These are phyloP conservation scores for Carpatolechia fugitivella DNA, from an alignment of 2,888 invertebrate genomes.

Conservation along the genomic window DNA sequence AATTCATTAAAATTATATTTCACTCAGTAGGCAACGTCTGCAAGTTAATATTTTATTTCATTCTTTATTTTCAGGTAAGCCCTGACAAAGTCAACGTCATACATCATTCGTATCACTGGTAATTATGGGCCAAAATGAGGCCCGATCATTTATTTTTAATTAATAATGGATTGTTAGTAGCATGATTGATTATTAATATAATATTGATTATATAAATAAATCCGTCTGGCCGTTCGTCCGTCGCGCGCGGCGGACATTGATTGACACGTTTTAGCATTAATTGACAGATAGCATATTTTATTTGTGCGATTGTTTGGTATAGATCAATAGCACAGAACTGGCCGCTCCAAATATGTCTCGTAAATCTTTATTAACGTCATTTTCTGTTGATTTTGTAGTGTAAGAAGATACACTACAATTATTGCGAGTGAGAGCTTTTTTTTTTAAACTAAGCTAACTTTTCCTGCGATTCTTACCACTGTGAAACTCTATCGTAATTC, in stretches of 20 bases:
- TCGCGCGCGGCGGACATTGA: conserved; percentile 37
- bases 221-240: conserved; percentile 39
- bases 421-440: too few species aligned
- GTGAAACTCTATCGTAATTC: too few species aligned
- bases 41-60: neutral
- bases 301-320: conserved; percentile 34
- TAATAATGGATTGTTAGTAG: conserved; percentile 40
- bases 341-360: neutral
- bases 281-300: conserved; percentile 62
- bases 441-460: too few species aligned
- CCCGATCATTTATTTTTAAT: conserved; percentile 31
- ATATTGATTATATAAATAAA: conserved; percentile 25
- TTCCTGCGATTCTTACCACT: too few species aligned
- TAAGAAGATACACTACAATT: too few species aligned
- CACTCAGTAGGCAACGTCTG: too few species aligned
- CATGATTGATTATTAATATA: conserved; percentile 48
- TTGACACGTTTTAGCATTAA: conserved; percentile 68
- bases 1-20: too few species aligned
- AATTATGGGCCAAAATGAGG: conserved; percentile 23
- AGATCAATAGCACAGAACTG: neutral
- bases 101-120: conserved; percentile 9
- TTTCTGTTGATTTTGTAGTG: too few species aligned
- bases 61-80: conserved; percentile 7
- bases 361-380: too few species aligned
- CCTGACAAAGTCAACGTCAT: neutral